Evolutionary conservation across 2,888 invertebrate species (phyloP).

Genomic region (Sphecodes monilicornis): DNA sequence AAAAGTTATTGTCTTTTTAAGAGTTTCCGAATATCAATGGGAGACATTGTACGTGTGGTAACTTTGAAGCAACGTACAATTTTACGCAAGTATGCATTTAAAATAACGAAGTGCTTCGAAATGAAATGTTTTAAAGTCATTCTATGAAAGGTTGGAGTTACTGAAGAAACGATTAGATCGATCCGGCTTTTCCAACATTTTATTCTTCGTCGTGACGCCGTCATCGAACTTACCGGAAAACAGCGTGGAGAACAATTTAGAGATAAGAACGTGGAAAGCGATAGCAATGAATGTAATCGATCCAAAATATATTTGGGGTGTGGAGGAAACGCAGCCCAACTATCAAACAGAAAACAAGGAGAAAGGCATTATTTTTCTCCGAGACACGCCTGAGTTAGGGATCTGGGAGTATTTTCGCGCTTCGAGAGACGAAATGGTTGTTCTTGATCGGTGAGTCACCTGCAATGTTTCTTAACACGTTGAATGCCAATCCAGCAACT

Average conservation of each 20-base stretch:
- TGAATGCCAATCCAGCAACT: no score
- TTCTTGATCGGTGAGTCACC: conserved; percentile 76
- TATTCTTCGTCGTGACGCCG: conserved; percentile 74
- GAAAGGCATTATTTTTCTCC: conserved; percentile 71
- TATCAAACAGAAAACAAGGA: conserved; percentile 58
- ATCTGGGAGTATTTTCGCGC: conserved; percentile 75
- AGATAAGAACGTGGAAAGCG: conserved; percentile 72
- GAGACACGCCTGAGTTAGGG: conserved; percentile 70
- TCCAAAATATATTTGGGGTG: conserved; percentile 54
- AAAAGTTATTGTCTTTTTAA: no score
- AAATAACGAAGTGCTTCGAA: neutral
- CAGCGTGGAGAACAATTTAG: conserved; percentile 65
- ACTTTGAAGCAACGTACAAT: no score
- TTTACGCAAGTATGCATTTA: neutral
- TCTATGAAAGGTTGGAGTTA: conserved; percentile 72
- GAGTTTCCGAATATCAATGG: no score
- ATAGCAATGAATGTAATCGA: conserved; percentile 66
- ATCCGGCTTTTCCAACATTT: conserved; percentile 73
- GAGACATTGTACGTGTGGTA: no score
- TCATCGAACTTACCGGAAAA: conserved; percentile 47
- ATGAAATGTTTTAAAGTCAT: conserved; percentile 8
- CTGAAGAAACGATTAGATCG: conserved; percentile 74
- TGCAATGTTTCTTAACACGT: neutral
- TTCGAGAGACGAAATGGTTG: conserved; percentile 76
- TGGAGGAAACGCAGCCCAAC: conserved; percentile 53